Conservation (phyloP, 2,113 vertebrate species). For the Cisticola juncidis region DNA sequence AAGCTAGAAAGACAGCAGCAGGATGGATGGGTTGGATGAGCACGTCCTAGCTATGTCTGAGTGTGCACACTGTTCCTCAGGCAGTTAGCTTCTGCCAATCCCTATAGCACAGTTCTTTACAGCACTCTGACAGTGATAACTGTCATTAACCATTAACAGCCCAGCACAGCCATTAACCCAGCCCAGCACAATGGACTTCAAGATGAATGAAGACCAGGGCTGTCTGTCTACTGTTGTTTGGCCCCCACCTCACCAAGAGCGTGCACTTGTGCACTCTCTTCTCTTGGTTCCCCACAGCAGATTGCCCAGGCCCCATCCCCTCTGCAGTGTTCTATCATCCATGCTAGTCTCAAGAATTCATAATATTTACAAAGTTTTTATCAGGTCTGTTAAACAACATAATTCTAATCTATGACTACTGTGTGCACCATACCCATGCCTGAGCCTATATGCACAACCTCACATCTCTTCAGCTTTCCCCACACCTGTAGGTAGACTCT, state of each 20-base stretch:
- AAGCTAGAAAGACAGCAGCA: conserved; percentile 1
- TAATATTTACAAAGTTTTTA: background rate
- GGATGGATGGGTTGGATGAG: background rate
- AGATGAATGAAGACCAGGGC: background rate
- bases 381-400: background rate
- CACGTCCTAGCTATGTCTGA: background rate
- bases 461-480: background rate
- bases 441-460: background rate
- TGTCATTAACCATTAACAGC: background rate
- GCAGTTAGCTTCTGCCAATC: background rate
- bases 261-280: background rate
- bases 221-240: background rate
- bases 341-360: background rate
- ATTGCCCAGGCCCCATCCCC: background rate
- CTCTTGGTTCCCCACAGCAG: background rate
- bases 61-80: background rate
- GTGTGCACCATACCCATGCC: background rate
- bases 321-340: background rate
- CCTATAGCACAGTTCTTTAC: background rate
- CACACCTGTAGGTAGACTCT: background rate
- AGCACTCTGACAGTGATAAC: background rate
- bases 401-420: background rate
- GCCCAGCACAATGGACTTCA: background rate
- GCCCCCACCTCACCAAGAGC: background rate
- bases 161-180: background rate